A percentile compares a stretch with the other conserved stretches of the same genome.
Evolutionary conservation across 2,888 invertebrate genomes (phyloP).

Genomic region (Leptogaster cylindrica): DNA sequence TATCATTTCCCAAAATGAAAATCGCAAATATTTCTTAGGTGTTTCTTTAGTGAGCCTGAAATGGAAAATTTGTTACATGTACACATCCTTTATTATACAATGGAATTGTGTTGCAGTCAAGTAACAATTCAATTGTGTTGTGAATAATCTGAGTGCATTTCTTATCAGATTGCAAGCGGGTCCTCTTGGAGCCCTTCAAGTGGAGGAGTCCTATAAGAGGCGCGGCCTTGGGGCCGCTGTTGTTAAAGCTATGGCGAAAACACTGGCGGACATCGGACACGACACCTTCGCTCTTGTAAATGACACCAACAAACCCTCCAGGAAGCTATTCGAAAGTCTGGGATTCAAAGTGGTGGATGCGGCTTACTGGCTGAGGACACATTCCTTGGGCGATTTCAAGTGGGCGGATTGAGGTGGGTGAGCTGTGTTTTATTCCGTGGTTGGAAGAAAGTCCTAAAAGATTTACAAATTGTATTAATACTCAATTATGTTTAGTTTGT

Average conservation of each 20-base stretch:
- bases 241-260: constrained; percentile 50
- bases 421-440: no score
- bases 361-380: constrained; percentile 48
- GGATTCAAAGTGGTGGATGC: constrained; percentile 52
- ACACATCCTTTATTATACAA: no score
- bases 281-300: constrained; percentile 54
- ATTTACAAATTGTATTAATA: no score
- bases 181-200: constrained; percentile 54
- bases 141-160: no score
- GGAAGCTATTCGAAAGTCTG: constrained; percentile 52
- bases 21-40: no score
- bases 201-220: constrained; percentile 52
- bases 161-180: constrained; percentile 52
- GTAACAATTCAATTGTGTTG: no score
- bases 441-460: no score
- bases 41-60: no score
- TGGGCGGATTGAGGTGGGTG: constrained; percentile 37
- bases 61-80: no score
- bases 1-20: no score
- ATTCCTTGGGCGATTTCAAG: constrained; percentile 16
- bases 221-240: constrained; percentile 53
- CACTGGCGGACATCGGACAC: constrained; percentile 51
- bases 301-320: constrained; percentile 51
- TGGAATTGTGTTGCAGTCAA: no score
- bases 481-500: no score